These are phyloP conservation scores for Pachycephus smyrnensis DNA, from an alignment of 2,888 invertebrate species.

Conservation along the genomic window DNA sequence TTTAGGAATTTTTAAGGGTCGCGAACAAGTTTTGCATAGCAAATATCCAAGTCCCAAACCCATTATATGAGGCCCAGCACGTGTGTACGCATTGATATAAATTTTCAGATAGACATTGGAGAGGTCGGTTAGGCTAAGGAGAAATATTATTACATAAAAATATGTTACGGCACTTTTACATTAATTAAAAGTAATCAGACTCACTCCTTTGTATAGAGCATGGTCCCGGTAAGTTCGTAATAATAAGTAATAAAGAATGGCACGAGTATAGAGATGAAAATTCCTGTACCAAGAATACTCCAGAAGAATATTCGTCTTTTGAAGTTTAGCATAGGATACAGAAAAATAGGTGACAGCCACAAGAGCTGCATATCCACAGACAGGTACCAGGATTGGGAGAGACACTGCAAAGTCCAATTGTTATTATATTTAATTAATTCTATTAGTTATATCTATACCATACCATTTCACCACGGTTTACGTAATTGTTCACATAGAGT, in stretches of 20 bases:
- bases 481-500: constrained; percentile 64
- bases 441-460: constrained; percentile 10
- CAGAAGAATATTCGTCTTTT: constrained; percentile 39
- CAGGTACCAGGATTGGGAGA: constrained; percentile 72
- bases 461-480: constrained; percentile 57
- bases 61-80: constrained; percentile 61
- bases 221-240: constrained; percentile 49
- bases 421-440: constrained; percentile 75
- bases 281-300: constrained; percentile 34
- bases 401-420: constrained; percentile 62
- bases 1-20: constrained; percentile 30
- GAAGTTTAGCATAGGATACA: constrained; percentile 55
- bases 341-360: constrained; percentile 57
- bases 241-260: constrained; percentile 53
- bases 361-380: constrained; percentile 58
- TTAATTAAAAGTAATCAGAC: constrained; percentile 21
- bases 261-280: constrained; percentile 46
- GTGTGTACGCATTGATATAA: constrained; percentile 51
- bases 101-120: constrained; percentile 48
- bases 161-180: neutral
- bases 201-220: constrained; percentile 60
- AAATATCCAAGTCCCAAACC: constrained; percentile 60
- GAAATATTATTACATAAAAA: neutral
- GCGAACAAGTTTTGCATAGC: constrained; percentile 38
- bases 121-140: constrained; percentile 39